These are phyloP conservation scores for Nomada ferruginata DNA, from an alignment of 2,888 invertebrate species.

Conservation along the genomic window DNA sequence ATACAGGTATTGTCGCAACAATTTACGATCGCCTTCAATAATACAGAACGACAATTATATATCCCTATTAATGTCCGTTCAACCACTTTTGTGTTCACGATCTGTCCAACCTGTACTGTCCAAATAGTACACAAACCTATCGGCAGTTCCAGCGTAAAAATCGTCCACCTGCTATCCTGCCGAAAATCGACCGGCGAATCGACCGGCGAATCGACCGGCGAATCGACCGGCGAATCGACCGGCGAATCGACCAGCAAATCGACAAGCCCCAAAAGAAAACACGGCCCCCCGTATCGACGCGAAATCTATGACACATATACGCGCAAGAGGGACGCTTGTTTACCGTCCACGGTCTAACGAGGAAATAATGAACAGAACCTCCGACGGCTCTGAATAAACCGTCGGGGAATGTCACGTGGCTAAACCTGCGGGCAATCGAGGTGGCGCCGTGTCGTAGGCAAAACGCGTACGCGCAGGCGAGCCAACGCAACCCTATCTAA, in stretches of 20 bases:
- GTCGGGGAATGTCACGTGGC: slow-evolving; percentile 23
- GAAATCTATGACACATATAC: too few relatives aligned
- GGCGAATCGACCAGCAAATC: background rate
- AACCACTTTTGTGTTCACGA: too few relatives aligned
- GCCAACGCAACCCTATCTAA: slow-evolving; percentile 82
- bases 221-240: background rate
- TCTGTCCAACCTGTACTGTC: too few relatives aligned
- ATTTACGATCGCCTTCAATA: too few relatives aligned
- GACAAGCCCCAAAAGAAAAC: background rate
- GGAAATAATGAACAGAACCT: slow-evolving; percentile 47
- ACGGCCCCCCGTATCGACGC: background rate
- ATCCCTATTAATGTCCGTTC: too few relatives aligned
- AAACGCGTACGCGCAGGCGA: slow-evolving; percentile 37
- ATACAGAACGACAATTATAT: too few relatives aligned
- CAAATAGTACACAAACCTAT: too few relatives aligned
- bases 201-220: background rate
- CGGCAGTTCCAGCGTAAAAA: background rate
- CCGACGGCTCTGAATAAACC: slow-evolving; percentile 31
- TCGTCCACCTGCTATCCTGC: background rate
- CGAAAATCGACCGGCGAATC: background rate
- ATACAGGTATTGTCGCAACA: too few relatives aligned
- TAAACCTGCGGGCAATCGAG: slow-evolving; percentile 53
- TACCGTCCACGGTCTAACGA: slow-evolving; percentile 12
- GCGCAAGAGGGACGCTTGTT: background rate
- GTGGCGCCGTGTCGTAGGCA: background rate